Evolutionary conservation across 1,140 invertebrate species (phyloP), one percentile per base, ranked within the genome.

Genomic region (Drosophila saltans): DNA sequence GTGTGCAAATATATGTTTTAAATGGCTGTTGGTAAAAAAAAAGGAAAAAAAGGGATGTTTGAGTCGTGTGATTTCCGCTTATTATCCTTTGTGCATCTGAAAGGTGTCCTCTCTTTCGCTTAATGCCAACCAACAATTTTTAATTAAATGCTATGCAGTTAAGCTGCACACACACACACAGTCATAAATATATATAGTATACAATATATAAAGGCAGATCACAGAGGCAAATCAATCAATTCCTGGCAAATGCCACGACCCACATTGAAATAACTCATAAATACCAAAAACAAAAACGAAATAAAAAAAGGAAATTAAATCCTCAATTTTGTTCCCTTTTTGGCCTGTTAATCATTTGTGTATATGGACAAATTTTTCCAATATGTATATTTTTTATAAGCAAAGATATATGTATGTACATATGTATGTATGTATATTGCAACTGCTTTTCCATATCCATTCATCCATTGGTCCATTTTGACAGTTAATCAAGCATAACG

Each of bases 11-110:
- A 59, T 36, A 59, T 59, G 57, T 39, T 39, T 36, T 21, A 24
- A 36, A 40, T 24, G 57, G 33, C 16, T 58, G 30, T 36, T 36
- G 16, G 11, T 16, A 28, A 57, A 57, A 57, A 71, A 72, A 63
- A 33, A 28, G 33, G 39, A 58, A 71, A 72, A 55, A 70, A 3
- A 21, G 24, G 66, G 66, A 64, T 71, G 64, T 64, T 78, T 75
- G 67, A 59, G 8, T 64, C 48, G 72, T 72, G 72, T 78, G 67
- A 78, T 78, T 78, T 78, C 76, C 76, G 76, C 72, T 68, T 78
- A 75, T 78, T 75, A 78, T 78, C 76, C 76, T 78, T 78, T 71
- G 60, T 30, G 30, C 55, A 36, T 48, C 21, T 39, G 57, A 39
- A 26, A 36, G 57, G 33, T 59, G 57, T 59, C 33, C 33, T 58